phyloP scores from a whole-genome alignment of 2,797 vertebrate species.

The Halcyon chelicuti region DNA sequence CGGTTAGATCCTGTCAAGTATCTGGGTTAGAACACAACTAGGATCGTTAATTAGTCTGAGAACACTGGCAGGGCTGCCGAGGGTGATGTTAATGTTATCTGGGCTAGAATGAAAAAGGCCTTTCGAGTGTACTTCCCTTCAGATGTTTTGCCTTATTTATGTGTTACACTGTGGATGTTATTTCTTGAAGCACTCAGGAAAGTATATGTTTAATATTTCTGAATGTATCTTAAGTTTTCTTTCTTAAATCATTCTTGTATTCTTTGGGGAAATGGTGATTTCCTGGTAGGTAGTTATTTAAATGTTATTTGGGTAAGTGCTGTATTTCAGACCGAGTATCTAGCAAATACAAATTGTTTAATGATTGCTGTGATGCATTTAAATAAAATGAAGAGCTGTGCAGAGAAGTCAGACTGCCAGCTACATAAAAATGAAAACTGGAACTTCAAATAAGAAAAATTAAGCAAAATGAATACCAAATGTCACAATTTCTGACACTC shows the following conservation, averaged over 20 bases:
- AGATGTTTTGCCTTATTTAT: neutral
- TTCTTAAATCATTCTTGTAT: neutral
- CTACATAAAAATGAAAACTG: neutral
- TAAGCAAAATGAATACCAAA: neutral
- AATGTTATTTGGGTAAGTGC: neutral
- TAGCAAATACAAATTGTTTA: neutral
- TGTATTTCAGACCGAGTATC: neutral
- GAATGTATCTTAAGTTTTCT: neutral
- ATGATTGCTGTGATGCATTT: neutral
- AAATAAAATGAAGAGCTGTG: neutral
- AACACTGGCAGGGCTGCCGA: neutral
- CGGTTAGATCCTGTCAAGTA: neutral
- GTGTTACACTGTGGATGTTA: neutral
- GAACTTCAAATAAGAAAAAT: neutral
- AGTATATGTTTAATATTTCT: neutral
- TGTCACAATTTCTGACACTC: neutral
- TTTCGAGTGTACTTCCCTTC: neutral
- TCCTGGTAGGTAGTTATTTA: neutral
- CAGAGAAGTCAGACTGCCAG: neutral
- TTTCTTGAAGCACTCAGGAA: neutral
- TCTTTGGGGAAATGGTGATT: neutral
- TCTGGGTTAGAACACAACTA: neutral
- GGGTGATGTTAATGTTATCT: neutral
- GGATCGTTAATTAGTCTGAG: neutral
- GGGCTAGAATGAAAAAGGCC: neutral